These are phyloP conservation scores for Penaeus vannamei DNA, from an alignment of 1,140 invertebrate genomes.

Conservation along the genomic window DNA sequence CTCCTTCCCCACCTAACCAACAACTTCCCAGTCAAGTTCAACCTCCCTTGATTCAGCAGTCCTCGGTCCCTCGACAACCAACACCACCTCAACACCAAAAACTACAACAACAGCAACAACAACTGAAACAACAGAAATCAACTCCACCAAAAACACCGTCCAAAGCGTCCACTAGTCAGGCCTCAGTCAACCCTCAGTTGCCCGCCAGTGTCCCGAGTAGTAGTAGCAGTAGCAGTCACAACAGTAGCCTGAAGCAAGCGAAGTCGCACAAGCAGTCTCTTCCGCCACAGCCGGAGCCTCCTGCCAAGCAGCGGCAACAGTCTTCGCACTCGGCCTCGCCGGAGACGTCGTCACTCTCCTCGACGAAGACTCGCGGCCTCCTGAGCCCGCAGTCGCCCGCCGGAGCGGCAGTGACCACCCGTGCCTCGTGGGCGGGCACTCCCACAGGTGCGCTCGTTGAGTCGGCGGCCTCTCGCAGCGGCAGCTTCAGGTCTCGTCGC, in stretches of 20 bases:
- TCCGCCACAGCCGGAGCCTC: conserved; percentile 69
- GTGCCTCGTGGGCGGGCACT: conserved; percentile 53
- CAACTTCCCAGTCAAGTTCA: conserved; percentile 59
- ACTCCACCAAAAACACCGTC: conserved; percentile 58
- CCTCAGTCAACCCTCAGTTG: conserved; percentile 41
- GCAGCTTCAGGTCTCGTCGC: conserved; percentile 46
- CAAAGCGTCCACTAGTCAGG: conserved; percentile 60
- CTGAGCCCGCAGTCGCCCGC: conserved; percentile 36
- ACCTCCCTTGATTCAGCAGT: conserved; percentile 53
- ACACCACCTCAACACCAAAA: conserved; percentile 39
- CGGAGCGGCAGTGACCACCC: conserved; percentile 40
- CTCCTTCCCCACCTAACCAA: conserved; percentile 63
- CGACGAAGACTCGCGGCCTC: conserved; percentile 35
- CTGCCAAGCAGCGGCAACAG: conserved; percentile 47
- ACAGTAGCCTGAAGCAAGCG: conserved; percentile 64
- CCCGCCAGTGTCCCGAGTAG: conserved; percentile 58
- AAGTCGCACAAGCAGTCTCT: conserved; percentile 65
- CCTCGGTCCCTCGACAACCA: conserved; percentile 55
- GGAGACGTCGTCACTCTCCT: conserved; percentile 67
- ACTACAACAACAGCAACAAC: conserved; percentile 4
- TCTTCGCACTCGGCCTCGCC: conserved; percentile 57
- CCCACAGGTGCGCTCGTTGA: conserved; percentile 40
- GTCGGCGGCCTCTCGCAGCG: conserved; percentile 43
- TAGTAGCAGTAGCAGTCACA: conserved; percentile 67
- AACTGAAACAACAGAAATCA: conserved; percentile 3